Conservation (phyloP, 1,140 invertebrate species). For the Drosophila sp. region DNA sequence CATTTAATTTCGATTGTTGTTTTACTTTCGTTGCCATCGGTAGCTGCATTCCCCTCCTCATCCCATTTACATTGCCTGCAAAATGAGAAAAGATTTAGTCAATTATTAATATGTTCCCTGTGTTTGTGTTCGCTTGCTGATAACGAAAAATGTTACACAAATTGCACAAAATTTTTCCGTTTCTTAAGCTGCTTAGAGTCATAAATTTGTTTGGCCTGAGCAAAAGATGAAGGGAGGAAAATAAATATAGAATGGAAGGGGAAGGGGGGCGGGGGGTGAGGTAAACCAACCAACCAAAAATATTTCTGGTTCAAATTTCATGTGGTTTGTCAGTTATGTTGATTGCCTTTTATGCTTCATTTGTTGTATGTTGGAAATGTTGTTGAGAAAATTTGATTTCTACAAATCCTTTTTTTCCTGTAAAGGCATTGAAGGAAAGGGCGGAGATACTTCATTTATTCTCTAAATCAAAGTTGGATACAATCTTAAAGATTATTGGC, state of each 20-base stretch:
- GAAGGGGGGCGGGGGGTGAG: not conserved
- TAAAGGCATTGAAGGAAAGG: not conserved
- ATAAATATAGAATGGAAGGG: not conserved
- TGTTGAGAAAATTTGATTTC: slow-evolving; percentile 13
- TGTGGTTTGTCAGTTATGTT: slow-evolving; percentile 37
- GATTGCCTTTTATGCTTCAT: slow-evolving; percentile 50
- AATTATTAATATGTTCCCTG: slow-evolving; percentile 57
- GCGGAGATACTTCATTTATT: not conserved
- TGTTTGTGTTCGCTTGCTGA: slow-evolving; percentile 66
- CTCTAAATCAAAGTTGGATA: too few relatives aligned
- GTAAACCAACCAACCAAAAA: slow-evolving; percentile 20
- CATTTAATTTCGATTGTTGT: slow-evolving; percentile 45
- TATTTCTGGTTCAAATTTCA: slow-evolving; percentile 43
- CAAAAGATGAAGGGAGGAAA: not conserved
- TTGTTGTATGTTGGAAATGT: slow-evolving; percentile 22
- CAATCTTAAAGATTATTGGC: too few relatives aligned
- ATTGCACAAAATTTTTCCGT: slow-evolving; percentile 70
- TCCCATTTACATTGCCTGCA: slow-evolving; percentile 60
- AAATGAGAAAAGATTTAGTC: slow-evolving; percentile 46
- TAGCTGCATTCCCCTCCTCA: slow-evolving; percentile 37
- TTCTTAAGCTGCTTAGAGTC: slow-evolving; percentile 72
- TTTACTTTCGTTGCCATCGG: slow-evolving; percentile 25
- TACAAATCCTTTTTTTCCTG: not conserved
- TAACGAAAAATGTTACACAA: slow-evolving; percentile 55
- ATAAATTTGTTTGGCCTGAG: slow-evolving; percentile 60